Evolutionary conservation across 1,140 invertebrate genomes (phyloP).

Genomic region (Sitodiplosis mosellana): DNA sequence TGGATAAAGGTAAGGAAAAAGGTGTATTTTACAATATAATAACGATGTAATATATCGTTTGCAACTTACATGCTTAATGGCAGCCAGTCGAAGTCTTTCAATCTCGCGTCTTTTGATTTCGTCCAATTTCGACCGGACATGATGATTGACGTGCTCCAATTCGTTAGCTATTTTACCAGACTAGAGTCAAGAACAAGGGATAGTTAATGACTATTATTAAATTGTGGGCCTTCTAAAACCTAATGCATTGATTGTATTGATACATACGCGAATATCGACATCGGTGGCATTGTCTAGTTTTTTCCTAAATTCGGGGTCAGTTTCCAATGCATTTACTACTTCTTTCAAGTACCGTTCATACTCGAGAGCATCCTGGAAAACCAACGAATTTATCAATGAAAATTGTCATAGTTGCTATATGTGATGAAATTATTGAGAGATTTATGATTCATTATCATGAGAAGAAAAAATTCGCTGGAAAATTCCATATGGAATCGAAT

Average conservation of each 20-base stretch:
- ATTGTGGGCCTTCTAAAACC: not conserved
- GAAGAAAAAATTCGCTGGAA: no score
- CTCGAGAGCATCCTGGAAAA: conserved; percentile 29
- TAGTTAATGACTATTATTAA: no score
- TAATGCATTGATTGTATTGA: not conserved
- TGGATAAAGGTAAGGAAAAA: no score
- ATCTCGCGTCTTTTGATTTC: conserved; percentile 86
- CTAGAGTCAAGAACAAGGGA: conserved; percentile 32
- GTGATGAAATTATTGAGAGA: no score
- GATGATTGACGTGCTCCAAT: conserved; percentile 74
- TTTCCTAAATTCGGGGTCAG: conserved; percentile 60
- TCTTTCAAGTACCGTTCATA: conserved; percentile 76
- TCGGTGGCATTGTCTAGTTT: conserved; percentile 65
- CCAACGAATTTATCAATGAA: no score
- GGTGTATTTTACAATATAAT: no score
- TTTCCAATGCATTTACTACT: conserved; percentile 68
- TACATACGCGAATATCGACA: conserved; percentile 57
- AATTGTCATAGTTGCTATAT: no score
- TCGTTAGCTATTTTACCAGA: conserved; percentile 81
- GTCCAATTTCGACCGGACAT: conserved; percentile 72
- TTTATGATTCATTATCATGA: no score
- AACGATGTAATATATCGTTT: not conserved
- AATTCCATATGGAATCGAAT: no score
- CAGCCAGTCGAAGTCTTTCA: conserved; percentile 53
- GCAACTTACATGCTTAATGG: conserved; percentile 26